These are phyloP conservation scores for Microctonus aethiopoides DNA, from an alignment of 2,888 invertebrate species.

Conservation along the genomic window DNA sequence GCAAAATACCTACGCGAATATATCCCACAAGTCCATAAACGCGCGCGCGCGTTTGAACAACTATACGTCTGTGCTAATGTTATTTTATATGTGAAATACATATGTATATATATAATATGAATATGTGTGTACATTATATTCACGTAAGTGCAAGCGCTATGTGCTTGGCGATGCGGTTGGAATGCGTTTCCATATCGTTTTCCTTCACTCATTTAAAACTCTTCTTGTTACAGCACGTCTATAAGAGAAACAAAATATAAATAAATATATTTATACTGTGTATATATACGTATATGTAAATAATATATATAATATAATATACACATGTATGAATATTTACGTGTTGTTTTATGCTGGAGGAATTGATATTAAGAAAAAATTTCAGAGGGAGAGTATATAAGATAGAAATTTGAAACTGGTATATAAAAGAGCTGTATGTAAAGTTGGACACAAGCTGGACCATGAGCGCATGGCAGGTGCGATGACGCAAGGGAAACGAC, in stretches of 20 bases:
- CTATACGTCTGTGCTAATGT: neutral
- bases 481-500: neutral
- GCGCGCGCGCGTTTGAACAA: neutral
- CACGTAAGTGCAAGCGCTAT: constrained; percentile 7
- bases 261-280: neutral
- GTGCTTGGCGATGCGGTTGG: constrained; percentile 10
- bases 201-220: constrained; percentile 1
- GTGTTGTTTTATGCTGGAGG: neutral
- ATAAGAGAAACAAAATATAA: neutral
- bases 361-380: neutral
- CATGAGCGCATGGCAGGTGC: constrained; percentile 1
- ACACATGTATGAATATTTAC: neutral
- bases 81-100: neutral
- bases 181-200: constrained; percentile 14
- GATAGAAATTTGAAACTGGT: neutral
- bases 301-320: no score
- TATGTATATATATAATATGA: neutral
- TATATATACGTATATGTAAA: no score
- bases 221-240: constrained; percentile 3
- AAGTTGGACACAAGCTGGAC: neutral
- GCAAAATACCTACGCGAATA: constrained; percentile 14
- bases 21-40: neutral
- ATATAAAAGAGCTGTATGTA: neutral
- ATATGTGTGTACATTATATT: neutral
- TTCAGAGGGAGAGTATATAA: neutral